Conservation (phyloP, 2,888 invertebrate genomes). For the Zeuzera pyrina region DNA sequence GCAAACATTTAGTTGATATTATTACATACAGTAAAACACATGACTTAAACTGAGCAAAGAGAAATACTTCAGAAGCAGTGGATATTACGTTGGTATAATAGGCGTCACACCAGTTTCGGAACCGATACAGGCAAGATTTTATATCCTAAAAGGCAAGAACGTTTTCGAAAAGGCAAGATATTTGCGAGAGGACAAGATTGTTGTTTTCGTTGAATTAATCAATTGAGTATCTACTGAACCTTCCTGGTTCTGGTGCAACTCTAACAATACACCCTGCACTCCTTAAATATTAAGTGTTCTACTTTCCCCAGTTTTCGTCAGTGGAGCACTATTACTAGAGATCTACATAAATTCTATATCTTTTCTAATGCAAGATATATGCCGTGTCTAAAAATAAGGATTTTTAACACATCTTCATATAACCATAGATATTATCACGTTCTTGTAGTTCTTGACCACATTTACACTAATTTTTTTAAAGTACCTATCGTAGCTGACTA, state of each 20-base stretch:
- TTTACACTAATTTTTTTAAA: conserved; percentile 16
- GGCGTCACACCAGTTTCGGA: too few species aligned
- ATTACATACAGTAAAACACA: conserved; percentile 13
- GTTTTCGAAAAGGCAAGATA: too few species aligned
- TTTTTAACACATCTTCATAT: conserved; percentile 31
- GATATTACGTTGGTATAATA: too few species aligned
- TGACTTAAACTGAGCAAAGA: conserved; percentile 14
- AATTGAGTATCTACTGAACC: too few species aligned
- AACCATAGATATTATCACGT: conserved; percentile 38
- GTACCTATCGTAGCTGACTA: conserved; percentile 20
- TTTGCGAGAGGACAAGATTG: too few species aligned
- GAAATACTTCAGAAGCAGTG: too few species aligned
- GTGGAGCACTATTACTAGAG: conserved; percentile 20
- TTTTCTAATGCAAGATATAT: conserved; percentile 41
- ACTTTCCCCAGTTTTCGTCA: conserved; percentile 13
- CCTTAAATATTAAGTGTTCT: too few species aligned
- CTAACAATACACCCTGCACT: too few species aligned
- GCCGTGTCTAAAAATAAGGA: conserved; percentile 54
- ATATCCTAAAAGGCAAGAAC: too few species aligned
- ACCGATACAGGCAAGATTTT: too few species aligned
- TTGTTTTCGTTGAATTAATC: too few species aligned
- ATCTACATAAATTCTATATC: conserved; percentile 17
- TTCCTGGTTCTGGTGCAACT: too few species aligned
- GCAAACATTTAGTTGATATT: conserved; percentile 14
- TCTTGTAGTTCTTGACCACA: conserved; percentile 24